Evolutionary conservation across 2,113 vertebrate species (phyloP).

Genomic region (pig (Sus scrofa)): T2T-Sscrofa CM000818.6:134609001-134609500

Average conservation of each 20-base stretch:
- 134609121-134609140: rapidly evolving
- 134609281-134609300: rapidly evolving
- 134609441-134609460: too few relatives aligned
- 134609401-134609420: rapidly evolving
- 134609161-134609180: rapidly evolving
- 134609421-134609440: rapidly evolving
- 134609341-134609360: rapidly evolving
- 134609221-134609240: background rate
- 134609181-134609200: rapidly evolving
- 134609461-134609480: rapidly evolving
- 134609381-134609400: rapidly evolving
- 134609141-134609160: rapidly evolving
- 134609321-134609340: rapidly evolving
- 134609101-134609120: rapidly evolving
- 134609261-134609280: rapidly evolving
- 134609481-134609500: rapidly evolving
- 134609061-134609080: rapidly evolving
- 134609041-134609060: background rate
- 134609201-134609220: background rate
- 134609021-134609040: rapidly evolving
- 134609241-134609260: background rate
- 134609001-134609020: too few relatives aligned
- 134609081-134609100: too few relatives aligned
- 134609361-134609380: rapidly evolving
- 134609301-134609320: background rate